Percentiles rank a stretch among this genome's conserved stretches.
These are phyloP conservation scores for Drosophila carrolli DNA, from an alignment of 1,140 invertebrate species.

Conservation along the genomic window DNA sequence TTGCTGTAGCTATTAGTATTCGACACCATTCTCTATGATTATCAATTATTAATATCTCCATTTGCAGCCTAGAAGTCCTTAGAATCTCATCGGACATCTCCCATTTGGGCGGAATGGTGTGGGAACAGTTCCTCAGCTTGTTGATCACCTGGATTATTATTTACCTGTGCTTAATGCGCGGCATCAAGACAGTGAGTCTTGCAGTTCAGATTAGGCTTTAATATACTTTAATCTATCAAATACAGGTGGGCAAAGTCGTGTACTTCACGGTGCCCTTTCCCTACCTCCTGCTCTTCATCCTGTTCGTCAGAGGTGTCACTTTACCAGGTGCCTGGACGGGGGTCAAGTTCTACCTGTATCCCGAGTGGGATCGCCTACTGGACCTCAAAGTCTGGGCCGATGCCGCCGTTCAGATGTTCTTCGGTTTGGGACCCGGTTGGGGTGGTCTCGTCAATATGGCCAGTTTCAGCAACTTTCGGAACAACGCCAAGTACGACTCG, in stretches of 20 bases:
- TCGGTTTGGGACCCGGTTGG: slow-evolving; percentile 96
- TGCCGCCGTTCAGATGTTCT: slow-evolving; percentile 96
- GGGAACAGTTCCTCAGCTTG: slow-evolving; percentile 90
- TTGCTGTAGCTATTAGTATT: too few relatives aligned
- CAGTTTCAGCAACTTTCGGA: slow-evolving; percentile 95
- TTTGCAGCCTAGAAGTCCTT: slow-evolving; percentile 89
- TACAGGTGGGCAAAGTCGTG: slow-evolving; percentile 87
- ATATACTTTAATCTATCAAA: not conserved
- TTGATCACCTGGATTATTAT: slow-evolving; percentile 91
- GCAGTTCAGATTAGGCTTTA: too few relatives aligned
- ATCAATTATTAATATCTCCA: too few relatives aligned
- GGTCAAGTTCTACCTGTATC: slow-evolving; percentile 92
- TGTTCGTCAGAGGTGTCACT: slow-evolving; percentile 91
- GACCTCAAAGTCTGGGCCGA: slow-evolving; percentile 94
- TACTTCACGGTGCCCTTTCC: slow-evolving; percentile 95
- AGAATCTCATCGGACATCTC: slow-evolving; percentile 88
- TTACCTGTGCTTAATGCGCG: slow-evolving; percentile 92
- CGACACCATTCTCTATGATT: too few relatives aligned
- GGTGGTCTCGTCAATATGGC: slow-evolving; percentile 96
- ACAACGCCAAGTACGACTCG: slow-evolving; percentile 90
- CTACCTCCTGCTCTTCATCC: slow-evolving; percentile 90
- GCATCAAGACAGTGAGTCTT: slow-evolving; percentile 89
- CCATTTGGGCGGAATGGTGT: slow-evolving; percentile 89
- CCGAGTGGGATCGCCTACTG: slow-evolving; percentile 90
- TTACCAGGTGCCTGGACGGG: slow-evolving; percentile 91